Percentiles rank a stretch among this genome's conserved stretches.
Evolutionary conservation across 1,140 invertebrate species (phyloP).

Genomic region (Nasonia longicornis): DNA sequence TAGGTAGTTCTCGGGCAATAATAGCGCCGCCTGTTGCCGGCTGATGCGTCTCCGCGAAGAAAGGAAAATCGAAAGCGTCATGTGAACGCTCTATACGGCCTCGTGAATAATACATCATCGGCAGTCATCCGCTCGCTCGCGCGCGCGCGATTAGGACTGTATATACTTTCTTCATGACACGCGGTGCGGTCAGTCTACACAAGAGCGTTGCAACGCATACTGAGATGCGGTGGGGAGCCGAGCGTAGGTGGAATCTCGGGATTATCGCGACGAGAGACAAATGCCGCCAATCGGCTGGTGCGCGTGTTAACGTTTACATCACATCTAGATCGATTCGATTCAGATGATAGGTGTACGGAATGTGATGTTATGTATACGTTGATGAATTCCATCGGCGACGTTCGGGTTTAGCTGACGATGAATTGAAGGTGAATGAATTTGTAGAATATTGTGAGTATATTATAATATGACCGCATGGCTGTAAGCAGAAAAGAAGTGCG

Average conservation of each 20-base stretch:
- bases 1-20: neutral
- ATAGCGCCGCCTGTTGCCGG: too few species aligned
- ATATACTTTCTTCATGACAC: neutral
- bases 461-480: too few species aligned
- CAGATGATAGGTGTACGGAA: too few species aligned
- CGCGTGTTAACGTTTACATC: too few species aligned
- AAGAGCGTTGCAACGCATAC: neutral
- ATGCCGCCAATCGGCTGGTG: too few species aligned
- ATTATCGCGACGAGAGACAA: neutral
- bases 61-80: conserved; percentile 10
- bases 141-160: neutral
- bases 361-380: too few species aligned
- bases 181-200: neutral
- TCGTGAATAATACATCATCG: neutral
- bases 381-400: too few species aligned
- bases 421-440: too few species aligned
- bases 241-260: neutral
- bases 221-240: neutral
- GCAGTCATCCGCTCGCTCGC: neutral
- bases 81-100: neutral
- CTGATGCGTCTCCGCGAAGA: neutral
- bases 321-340: too few species aligned
- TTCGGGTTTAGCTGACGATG: too few species aligned
- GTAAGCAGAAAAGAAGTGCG: too few species aligned
- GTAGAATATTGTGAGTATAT: too few species aligned